Base-by-base conservation (phyloP, 2,113 vertebrate species). In the Podocnemis expansa region DNA sequence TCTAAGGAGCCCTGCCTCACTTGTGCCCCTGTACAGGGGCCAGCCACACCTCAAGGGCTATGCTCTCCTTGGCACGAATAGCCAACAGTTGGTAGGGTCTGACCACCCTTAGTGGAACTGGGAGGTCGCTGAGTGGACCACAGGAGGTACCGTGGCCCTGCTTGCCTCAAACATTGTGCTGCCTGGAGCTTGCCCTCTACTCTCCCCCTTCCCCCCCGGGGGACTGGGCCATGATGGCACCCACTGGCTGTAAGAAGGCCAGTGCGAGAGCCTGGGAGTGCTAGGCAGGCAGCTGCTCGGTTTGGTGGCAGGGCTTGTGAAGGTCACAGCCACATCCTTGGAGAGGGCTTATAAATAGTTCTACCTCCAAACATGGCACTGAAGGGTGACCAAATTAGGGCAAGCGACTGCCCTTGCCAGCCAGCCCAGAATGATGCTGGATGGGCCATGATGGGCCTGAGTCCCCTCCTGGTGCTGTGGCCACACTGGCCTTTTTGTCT, bases 151-250 rank as follows among this genome's bases (percentile, higher is more conserved):
- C 29, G 29, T 31, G 12, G 31, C 17, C 34, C 34, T 38, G 17
- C 8, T 16, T n/a, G 21, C 34, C 63, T n/a, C 11, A 27, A 60
- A 60, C 56, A 60, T 25, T 29, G 56, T 27, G 56, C 27, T 58
- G 11, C 56, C 27, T 29, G 63, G 31, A n/a, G 14, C 58, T 60
- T 34, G 11, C 29, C 58, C 58, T 31, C 58, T 34, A 31, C 6
- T 29, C 27, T 29, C 49, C 12, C 58, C 12, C 29, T 0, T 82
- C 31, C 16, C 3, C 43, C 41, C 79, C 34, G 0, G 0, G 0
- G 43, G 31, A n/a, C 54, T 34, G 55, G 14, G 73, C 78, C 60
- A 51, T 10, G 0, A 6, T n/a, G 47, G 34, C 41, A 4, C 3
- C 60, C 78, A 56, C 29, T 31, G 2, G 27, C 54, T 51, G 34